Base-by-base conservation (phyloP, 2,113 vertebrate species). In the Chunga burmeisteri region DNA sequence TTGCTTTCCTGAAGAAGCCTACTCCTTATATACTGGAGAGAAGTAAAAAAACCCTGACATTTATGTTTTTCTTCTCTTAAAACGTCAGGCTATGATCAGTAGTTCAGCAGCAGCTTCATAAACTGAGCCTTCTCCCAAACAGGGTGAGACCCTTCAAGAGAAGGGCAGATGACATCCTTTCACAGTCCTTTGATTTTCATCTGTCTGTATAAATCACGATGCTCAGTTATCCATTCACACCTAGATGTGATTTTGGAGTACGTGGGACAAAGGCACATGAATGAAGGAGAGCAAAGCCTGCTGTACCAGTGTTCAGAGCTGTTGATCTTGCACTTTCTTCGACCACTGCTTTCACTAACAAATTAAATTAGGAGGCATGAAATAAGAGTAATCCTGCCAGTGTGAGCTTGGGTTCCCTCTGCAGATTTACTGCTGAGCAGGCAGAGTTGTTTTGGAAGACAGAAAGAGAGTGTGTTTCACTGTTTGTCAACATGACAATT, bases 301-400 rank as follows among this genome's bases (percentile, higher is more conserved):
- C 59, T 71, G 59, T 50, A 59, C 72, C 65, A 81, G 42, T 47
- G 78, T 4, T 68, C 61, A 93, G 49, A 94, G 89, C 32, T 79
- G 89, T 38, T 93, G 91, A 91, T 92, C 83, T 32, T 74, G 93
- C 86, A 68, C 32, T 87, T 96, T 80, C 65, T 87, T n/a, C 91
- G 95, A 80, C 90, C 85, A 87, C 93, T 85, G 87, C 66, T 94
- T 96, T 96, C 84, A 87, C 95, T 93, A 93, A 90, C 93, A 95
- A 96, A 95, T 90, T 47, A 79, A 86, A 96, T 94, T 94, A 95
- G 94, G 93, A 77, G 74, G 70, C 74, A 73, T 30, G 56, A 79
- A 87, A 87, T 56, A 58, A 96, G 73, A 17, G 8, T 93, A 90
- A 77, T 67, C 42, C 79, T 92, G 93, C 58, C 85, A 80, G 34